phyloP scores from a whole-genome alignment of 2,888 invertebrate genomes.

The Dioctria rufipes region DNA sequence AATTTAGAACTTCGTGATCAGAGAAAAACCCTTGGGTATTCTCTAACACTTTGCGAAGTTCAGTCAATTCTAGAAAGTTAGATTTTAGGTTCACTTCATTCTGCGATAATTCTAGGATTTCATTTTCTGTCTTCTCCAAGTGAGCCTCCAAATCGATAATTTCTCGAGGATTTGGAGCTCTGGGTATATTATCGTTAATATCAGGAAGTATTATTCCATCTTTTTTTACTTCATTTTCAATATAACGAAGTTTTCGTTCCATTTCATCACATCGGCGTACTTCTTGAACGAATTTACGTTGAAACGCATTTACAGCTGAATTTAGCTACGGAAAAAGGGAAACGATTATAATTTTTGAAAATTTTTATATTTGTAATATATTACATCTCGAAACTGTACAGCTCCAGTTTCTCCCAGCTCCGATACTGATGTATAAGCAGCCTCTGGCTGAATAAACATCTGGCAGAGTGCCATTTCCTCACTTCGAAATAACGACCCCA shows the following conservation, averaged over 20 bases:
- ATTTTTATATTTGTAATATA: constrained; percentile 67
- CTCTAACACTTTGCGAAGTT: constrained; percentile 90
- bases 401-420: constrained; percentile 95
- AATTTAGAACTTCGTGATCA: constrained; percentile 66
- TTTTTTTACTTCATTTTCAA: constrained; percentile 84
- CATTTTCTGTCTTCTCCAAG: constrained; percentile 95
- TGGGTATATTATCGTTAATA: constrained; percentile 75
- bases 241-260: constrained; percentile 84
- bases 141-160: constrained; percentile 87
- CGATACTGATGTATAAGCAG: constrained; percentile 93
- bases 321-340: constrained; percentile 74
- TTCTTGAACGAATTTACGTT: constrained; percentile 88
- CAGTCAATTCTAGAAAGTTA: constrained; percentile 92
- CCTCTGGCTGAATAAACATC: constrained; percentile 96
- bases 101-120: constrained; percentile 92
- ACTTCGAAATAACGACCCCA: constrained; percentile 90
- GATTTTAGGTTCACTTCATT: constrained; percentile 94
- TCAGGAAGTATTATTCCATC: constrained; percentile 81
- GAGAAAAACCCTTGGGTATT: constrained; percentile 81
- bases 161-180: constrained; percentile 83
- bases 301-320: constrained; percentile 83
- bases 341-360: not conserved
- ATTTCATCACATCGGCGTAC: constrained; percentile 89
- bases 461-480: constrained; percentile 95
- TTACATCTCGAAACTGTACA: constrained; percentile 96